These are phyloP conservation scores for Dynastes grantii DNA, from an alignment of 2,888 invertebrate genomes.

Conservation along the genomic window DNA sequence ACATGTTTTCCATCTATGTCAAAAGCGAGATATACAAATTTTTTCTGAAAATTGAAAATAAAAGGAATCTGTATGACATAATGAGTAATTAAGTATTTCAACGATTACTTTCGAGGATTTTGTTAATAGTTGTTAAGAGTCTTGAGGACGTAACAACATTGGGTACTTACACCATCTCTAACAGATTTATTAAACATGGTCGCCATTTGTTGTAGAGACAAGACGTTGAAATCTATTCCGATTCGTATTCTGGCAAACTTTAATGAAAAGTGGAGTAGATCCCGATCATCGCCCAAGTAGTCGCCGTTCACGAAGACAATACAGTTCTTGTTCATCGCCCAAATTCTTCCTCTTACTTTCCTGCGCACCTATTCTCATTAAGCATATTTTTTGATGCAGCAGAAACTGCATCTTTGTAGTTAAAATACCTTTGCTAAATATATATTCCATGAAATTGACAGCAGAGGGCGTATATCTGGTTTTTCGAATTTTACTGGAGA, in stretches of 20 bases:
- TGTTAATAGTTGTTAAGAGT: too few relatives aligned
- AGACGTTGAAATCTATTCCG: constrained; percentile 70
- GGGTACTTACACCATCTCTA: constrained; percentile 58
- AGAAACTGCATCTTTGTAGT: not conserved
- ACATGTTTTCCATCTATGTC: constrained; percentile 69
- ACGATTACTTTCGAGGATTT: too few relatives aligned
- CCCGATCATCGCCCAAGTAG: constrained; percentile 73
- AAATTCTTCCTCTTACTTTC: constrained; percentile 71
- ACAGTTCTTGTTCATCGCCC: constrained; percentile 70
- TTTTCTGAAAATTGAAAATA: constrained; percentile 70
- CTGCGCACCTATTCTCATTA: constrained; percentile 59
- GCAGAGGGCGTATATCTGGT: constrained; percentile 65
- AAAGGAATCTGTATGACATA: too few relatives aligned
- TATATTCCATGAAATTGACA: constrained; percentile 67
- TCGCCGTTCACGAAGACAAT: constrained; percentile 72
- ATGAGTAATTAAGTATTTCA: too few relatives aligned
- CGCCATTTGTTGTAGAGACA: constrained; percentile 70
- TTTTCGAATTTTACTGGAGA: constrained; percentile 62
- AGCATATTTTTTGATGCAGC: not conserved
- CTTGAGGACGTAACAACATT: too few relatives aligned
- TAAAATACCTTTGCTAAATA: constrained; percentile 61
- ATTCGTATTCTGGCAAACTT: constrained; percentile 71
- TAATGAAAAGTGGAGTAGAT: constrained; percentile 70
- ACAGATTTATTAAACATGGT: constrained; percentile 69
- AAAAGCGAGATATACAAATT: constrained; percentile 74